phyloP scores from a whole-genome alignment of 2,113 vertebrate genomes.

The Pionites leucogaster region DNA sequence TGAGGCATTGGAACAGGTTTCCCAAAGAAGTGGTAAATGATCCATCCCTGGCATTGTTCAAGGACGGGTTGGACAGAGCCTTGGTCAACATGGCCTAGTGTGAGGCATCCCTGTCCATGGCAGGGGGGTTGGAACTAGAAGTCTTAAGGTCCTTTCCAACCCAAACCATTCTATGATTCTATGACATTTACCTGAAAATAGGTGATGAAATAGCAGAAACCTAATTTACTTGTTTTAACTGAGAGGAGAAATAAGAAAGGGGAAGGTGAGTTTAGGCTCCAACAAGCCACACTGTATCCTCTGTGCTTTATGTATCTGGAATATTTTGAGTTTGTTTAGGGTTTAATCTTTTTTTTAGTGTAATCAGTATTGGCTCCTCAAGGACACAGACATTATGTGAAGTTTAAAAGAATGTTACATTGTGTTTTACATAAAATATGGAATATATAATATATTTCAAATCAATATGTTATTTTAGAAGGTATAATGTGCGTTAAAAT shows the following conservation, averaged over 20 bases:
- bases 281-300: not conserved
- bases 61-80: not conserved
- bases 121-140: not conserved
- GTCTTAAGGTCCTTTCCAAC: not conserved
- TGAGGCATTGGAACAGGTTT: not conserved
- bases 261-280: not conserved
- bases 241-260: not conserved
- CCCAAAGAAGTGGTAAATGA: not conserved
- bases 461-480: not conserved
- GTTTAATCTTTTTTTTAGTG: not conserved
- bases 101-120: not conserved
- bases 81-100: not conserved
- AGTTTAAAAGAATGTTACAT: not conserved
- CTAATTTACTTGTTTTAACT: not conserved
- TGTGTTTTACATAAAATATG: not conserved
- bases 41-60: not conserved
- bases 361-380: not conserved
- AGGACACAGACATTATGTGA: not conserved
- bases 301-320: not conserved
- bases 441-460: not conserved
- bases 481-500: not conserved
- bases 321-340: not conserved
- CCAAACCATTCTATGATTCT: not conserved
- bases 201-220: not conserved
- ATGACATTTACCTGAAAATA: not conserved